These are phyloP conservation scores for Brachionus asplanchnoidis DNA, from an alignment of 1,140 invertebrate genomes.

Conservation along the genomic window DNA sequence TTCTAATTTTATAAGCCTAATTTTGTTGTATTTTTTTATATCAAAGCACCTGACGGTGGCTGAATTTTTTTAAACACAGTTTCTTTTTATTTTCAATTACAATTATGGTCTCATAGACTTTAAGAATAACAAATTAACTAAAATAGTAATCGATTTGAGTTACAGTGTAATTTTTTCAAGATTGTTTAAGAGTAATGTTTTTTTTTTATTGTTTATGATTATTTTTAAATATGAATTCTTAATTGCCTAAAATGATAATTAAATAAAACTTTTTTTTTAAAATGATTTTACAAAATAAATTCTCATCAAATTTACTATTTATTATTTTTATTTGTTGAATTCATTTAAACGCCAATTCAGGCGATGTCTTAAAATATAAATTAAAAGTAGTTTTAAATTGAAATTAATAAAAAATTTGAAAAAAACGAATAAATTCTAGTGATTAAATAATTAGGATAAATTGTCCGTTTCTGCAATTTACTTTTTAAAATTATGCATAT, in stretches of 20 bases:
- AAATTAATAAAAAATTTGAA: too few relatives aligned
- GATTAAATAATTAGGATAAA: too few relatives aligned
- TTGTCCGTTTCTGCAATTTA: too few relatives aligned
- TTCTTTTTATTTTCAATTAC: neutral
- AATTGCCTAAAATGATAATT: neutral
- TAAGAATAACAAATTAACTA: neutral
- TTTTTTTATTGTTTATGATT: neutral
- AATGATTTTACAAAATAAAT: neutral
- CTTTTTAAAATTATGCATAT: too few relatives aligned
- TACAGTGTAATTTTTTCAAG: slow-evolving; percentile 10
- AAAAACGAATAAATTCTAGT: too few relatives aligned
- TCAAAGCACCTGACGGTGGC: neutral
- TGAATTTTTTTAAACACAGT: neutral
- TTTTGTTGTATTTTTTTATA: slow-evolving; percentile 11
- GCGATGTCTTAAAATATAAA: too few relatives aligned
- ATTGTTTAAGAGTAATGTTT: neutral
- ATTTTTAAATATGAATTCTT: neutral
- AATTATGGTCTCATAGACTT: neutral
- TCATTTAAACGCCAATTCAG: too few relatives aligned
- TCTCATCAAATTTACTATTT: neutral
- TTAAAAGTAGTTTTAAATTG: too few relatives aligned
- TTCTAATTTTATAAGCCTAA: neutral
- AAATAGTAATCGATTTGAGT: neutral
- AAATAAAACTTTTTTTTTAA: neutral
- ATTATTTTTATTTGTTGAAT: too few relatives aligned